Conservation (phyloP, 2,888 invertebrate genomes). For the Gnatocerus cornutus region DNA sequence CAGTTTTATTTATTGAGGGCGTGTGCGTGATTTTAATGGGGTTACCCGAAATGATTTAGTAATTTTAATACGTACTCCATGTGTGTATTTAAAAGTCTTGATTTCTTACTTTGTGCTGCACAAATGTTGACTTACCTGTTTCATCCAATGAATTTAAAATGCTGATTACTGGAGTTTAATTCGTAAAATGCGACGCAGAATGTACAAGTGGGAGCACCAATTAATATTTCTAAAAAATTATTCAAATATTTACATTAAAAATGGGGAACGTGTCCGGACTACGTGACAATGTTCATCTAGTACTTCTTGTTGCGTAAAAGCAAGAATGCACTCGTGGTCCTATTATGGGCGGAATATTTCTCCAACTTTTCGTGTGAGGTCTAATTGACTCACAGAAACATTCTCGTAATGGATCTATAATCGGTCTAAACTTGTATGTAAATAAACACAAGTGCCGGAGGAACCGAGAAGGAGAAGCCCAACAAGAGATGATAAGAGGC, state of each 20-base stretch:
- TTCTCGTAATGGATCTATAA: constrained; percentile 32
- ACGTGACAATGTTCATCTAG: constrained; percentile 10
- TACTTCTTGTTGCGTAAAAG: constrained; percentile 9
- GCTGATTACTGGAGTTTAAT: neutral
- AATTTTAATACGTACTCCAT: too few relatives aligned
- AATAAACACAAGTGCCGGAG: constrained; percentile 36
- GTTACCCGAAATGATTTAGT: too few relatives aligned
- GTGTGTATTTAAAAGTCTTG: neutral
- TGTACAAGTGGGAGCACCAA: neutral
- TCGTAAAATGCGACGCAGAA: neutral
- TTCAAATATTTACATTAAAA: neutral
- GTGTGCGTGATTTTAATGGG: neutral
- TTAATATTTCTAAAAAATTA: constrained; percentile 1
- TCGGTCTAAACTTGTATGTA: constrained; percentile 31
- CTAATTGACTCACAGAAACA: constrained; percentile 25
- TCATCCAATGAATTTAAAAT: neutral
- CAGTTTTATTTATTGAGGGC: neutral
- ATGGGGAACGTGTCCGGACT: neutral
- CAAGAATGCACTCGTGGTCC: constrained; percentile 1
- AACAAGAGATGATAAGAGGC: constrained; percentile 35
- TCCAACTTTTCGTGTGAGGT: constrained; percentile 29
- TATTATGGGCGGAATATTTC: constrained; percentile 12
- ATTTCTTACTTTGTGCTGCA: neutral
- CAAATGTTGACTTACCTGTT: constrained; percentile 6
- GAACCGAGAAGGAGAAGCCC: constrained; percentile 28